Percentiles rank a stretch among this genome's conserved stretches.
phyloP scores from a whole-genome alignment of 2,113 vertebrate species.

The Nothocercus nigrocapillus region DNA sequence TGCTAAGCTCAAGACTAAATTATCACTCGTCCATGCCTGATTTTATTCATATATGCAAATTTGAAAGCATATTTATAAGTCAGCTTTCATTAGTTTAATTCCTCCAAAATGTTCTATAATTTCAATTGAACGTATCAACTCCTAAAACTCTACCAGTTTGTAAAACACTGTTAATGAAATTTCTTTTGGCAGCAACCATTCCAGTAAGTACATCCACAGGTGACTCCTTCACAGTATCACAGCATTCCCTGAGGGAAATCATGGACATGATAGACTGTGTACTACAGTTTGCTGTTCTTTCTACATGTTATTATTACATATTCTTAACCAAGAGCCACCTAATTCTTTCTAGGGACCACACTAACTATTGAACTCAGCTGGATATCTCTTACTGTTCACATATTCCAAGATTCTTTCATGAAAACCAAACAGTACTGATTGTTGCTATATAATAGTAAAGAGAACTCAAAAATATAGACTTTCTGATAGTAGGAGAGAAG shows the following conservation, averaged over 20 bases:
- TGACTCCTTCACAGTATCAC: neutral
- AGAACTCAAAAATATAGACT: neutral
- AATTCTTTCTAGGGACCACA: neutral
- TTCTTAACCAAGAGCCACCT: neutral
- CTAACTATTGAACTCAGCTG: neutral
- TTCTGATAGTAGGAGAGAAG: neutral
- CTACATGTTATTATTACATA: neutral
- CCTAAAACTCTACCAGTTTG: neutral
- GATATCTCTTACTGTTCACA: neutral
- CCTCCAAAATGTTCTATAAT: neutral
- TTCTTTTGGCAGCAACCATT: neutral
- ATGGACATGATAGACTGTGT: neutral
- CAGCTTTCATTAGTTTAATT: neutral
- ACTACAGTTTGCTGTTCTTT: neutral
- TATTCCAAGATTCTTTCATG: neutral
- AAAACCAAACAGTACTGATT: neutral
- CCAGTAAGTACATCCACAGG: neutral
- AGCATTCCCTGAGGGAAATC: neutral
- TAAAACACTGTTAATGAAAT: neutral
- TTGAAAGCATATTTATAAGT: neutral
- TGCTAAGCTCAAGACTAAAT: neutral
- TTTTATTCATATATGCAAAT: conserved; percentile 27
- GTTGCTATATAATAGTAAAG: neutral
- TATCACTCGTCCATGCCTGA: neutral
- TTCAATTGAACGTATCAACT: neutral